Evolutionary conservation across 2,888 invertebrate species (phyloP).

Genomic region (Chironomus riparius): DNA sequence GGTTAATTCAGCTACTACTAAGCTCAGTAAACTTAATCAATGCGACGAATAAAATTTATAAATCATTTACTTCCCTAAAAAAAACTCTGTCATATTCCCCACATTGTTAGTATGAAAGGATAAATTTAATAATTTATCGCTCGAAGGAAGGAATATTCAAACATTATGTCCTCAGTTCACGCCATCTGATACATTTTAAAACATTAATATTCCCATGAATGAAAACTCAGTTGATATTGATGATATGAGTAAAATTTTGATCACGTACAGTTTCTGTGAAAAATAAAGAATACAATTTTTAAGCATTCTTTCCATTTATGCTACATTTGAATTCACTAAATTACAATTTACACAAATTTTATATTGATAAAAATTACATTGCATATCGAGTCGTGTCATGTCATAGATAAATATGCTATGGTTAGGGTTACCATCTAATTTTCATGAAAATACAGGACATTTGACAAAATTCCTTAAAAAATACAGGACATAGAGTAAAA

Average conservation of each 20-base stretch:
- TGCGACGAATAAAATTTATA: no score
- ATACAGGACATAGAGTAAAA: no score
- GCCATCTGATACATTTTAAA: slow-evolving; percentile 8
- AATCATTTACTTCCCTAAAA: no score
- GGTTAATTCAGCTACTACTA: no score
- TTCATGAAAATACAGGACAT: no score
- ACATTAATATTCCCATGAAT: neutral
- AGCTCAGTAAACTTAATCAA: no score
- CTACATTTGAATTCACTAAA: neutral
- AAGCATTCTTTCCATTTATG: no score
- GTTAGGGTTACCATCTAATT: no score
- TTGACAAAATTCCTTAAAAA: no score
- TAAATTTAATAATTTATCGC: slow-evolving; percentile 18
- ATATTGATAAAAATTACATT: neutral
- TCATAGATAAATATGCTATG: no score
- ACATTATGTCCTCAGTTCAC: neutral
- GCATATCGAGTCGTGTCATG: neutral
- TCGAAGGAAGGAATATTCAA: neutral
- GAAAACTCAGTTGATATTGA: neutral
- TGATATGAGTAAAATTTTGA: neutral
- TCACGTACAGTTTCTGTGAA: neutral
- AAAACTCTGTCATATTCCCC: no score
- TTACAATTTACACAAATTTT: neutral
- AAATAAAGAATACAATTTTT: neutral
- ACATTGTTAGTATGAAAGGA: neutral